A percentile compares a stretch with the other conserved stretches of the same genome.
Conservation (phyloP, 1,140 invertebrate genomes). For the Polypedilum pembai region DNA sequence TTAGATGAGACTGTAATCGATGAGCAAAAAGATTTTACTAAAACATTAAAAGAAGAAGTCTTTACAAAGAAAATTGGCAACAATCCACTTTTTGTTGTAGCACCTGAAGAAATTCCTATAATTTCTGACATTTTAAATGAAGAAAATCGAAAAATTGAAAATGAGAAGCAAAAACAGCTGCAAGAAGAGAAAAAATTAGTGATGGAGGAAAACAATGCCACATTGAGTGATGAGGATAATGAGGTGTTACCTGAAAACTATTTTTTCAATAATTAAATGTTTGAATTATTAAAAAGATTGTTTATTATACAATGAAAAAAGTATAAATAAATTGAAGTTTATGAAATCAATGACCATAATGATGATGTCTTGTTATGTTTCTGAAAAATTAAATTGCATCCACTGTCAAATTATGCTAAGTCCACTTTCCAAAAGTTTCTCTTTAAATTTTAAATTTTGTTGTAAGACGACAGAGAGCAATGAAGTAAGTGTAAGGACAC, state of each 20-base stretch:
- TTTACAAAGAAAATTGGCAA: neutral
- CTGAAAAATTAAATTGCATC: neutral
- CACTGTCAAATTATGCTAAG: too few relatives aligned
- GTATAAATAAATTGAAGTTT: neutral
- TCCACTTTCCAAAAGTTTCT: neutral
- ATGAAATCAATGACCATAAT: neutral
- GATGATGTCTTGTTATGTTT: too few relatives aligned
- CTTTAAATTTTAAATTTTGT: neutral
- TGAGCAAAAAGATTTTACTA: conserved; percentile 34
- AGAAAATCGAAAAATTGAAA: neutral
- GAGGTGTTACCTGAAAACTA: neutral
- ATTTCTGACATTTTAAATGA: neutral
- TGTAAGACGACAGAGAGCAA: neutral
- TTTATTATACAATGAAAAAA: neutral
- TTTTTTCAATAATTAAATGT: neutral
- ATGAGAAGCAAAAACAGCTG: neutral
- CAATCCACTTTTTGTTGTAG: neutral
- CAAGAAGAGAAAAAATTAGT: neutral
- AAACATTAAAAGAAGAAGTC: neutral
- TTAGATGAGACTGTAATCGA: neutral
- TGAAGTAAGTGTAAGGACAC: neutral
- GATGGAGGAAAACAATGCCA: neutral
- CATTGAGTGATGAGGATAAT: neutral
- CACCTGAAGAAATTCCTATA: conserved; percentile 1
- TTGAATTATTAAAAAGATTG: neutral